Base-by-base conservation (phyloP, 2,113 vertebrate genomes). In the Cricetomys ansorgei region DNA sequence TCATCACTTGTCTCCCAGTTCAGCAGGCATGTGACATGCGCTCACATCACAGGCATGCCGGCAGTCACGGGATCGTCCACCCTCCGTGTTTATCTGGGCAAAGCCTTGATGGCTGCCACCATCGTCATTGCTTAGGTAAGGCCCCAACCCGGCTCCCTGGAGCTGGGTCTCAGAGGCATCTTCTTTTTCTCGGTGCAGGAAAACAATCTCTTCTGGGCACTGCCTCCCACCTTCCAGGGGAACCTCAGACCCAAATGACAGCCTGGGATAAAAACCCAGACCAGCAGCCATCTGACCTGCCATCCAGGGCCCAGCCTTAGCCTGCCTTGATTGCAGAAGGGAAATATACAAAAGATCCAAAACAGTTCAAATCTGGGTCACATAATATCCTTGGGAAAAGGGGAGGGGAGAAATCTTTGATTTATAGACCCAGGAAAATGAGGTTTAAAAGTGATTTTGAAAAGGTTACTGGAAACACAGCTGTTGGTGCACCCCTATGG, bases 281-380 rank as follows among this genome's bases (percentile, higher is more conserved):
- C 96, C 50, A 97, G n/a, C n/a, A n/a, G 97, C 97, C 98, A 96
- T 40, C 0, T 45, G 76, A 94, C 92, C 97, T 97, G 98, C 98
- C 98, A 98, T 29, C 96, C 95, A 84, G 98, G 96, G 95, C 97
- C 97, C 96, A 53, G 97, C 97, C 97, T 97, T 96, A 98, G 98
- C 98, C 97, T 98, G 98, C 97, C 97, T 98, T 90, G 97, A 96
- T 96, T 97, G 97, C 98, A 98, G 94, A 97, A 97, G 97, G 96
- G 97, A 98, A 98, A 98, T 95, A 97, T 92, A 97, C 45, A 97
- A 72, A 98, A 97, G 98, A 98, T 98, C 98, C 64, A 25, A 97
- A 91, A 98, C 98, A 98, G 99, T 99, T 99, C 99, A 99, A 98
- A 98, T 97, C 93, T 92, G 97, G 99, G 99, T 99, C 98, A 99